Base-by-base conservation (phyloP, 1,140 invertebrate species). In the Plectrocnemia conspersa region DNA sequence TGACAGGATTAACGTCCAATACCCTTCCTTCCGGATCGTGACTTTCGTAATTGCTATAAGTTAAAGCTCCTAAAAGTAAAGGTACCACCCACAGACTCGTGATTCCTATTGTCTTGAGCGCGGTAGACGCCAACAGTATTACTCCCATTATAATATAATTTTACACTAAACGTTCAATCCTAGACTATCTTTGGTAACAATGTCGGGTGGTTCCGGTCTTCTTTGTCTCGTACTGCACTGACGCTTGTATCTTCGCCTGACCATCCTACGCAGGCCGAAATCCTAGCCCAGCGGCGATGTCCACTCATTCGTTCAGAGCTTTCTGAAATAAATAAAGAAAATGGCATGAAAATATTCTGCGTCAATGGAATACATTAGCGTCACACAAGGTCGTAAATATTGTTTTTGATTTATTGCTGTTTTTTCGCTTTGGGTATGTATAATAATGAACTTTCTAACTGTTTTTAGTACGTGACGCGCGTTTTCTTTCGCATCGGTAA, bases 21-120 rank as follows among this genome's bases (percentile, higher is more conserved):
- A 76, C 75, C 23, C 80, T 78, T 1, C 83, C 82, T 69, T 91
- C 89, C 0, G 89, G 89, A 67, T 91, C 89, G 2, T 89, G 73
- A 35, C 80, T 80, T 66, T 88, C 86, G 63, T 91, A 92, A 53
- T 85, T 82, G 64, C 89, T 85, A 61, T 86, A 91, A 0, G 88
- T 86, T 2, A 91, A 77, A 5, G 88, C 86, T 4, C 88, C 86
- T 56, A 93, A 78, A 35, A 93, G 67, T 13, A 91, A 64, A 4
- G 89, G 89, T 35, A 93, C 83, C 10, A 92, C 70, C 89, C 89
- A 91, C 0, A 91, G 70, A 29, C 88, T 80, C 1, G 86, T 85
- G 32, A 89, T 74, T 9, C 86, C 83, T 16, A 88, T 77, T 0
- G 86, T 87, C 66, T 87, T 87, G 46, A 88, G 70, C 18, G 86